Evolutionary conservation across 2,113 vertebrate species (phyloP).

Genomic region (Nerophis lumbriciformis): DNA sequence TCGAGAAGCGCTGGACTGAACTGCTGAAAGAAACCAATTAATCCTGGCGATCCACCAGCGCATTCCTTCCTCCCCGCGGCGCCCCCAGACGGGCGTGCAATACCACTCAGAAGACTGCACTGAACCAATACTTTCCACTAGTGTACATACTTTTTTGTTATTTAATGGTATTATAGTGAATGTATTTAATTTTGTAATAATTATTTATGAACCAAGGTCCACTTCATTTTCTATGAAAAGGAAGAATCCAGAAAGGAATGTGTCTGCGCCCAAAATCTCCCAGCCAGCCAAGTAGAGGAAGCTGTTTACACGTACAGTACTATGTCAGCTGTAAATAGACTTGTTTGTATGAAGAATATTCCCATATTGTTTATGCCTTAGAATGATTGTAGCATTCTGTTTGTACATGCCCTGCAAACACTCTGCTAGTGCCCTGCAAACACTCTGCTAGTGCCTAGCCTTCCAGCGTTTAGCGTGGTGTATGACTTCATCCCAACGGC

Average conservation of each 20-base stretch:
- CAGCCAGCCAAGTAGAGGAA: slow-evolving; percentile 95
- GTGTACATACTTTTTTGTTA: slow-evolving; percentile 89
- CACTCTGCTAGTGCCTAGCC: slow-evolving; percentile 99
- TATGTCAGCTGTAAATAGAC: slow-evolving; percentile 86
- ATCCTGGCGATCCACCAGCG: slow-evolving; percentile 18
- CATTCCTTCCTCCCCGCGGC: no score
- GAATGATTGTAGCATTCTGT: slow-evolving; percentile 97
- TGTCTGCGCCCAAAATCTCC: slow-evolving; percentile 89
- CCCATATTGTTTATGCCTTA: slow-evolving; percentile 98
- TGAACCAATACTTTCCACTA: slow-evolving; percentile 97
- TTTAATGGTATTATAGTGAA: slow-evolving; percentile 99
- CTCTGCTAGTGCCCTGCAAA: slow-evolving; percentile 93
- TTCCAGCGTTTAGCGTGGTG: slow-evolving; percentile 61
- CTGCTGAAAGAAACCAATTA: slow-evolving; percentile 93
- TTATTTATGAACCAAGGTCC: slow-evolving; percentile 99
- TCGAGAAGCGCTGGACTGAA: slow-evolving; percentile 98
- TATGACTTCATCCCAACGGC: slow-evolving; percentile 36
- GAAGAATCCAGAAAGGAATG: slow-evolving; percentile 99
- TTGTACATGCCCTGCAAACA: slow-evolving; percentile 99
- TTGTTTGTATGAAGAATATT: slow-evolving; percentile 99
- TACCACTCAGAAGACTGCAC: slow-evolving; percentile 97
- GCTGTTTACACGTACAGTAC: slow-evolving; percentile 98
- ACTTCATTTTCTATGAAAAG: slow-evolving; percentile 99
- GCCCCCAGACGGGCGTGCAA: slow-evolving; percentile 80
- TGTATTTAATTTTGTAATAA: slow-evolving; percentile 99